phyloP scores from a whole-genome alignment of 37 sponge, comb jelly and placozoan genomes.

The Spongilla lacustris region DNA sequence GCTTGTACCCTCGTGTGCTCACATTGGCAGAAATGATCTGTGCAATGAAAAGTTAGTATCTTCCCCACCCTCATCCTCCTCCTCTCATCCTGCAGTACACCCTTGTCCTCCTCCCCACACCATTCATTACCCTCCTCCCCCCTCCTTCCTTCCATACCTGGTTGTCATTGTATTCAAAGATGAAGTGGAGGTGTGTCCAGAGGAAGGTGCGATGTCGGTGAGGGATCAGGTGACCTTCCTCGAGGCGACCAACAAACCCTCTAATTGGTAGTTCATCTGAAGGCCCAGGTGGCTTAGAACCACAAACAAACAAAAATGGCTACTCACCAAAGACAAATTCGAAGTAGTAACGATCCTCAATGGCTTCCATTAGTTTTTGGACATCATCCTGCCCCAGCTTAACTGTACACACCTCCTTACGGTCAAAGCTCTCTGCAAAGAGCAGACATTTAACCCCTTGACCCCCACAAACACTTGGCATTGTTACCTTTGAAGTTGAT shows the following conservation, averaged over 20 bases:
- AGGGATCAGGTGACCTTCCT: constrained; percentile 84
- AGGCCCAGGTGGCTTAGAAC: neutral
- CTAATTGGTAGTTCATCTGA: constrained; percentile 87
- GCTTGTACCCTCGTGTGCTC: constrained; percentile 63
- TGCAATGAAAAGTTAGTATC: neutral
- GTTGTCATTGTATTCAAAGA: constrained; percentile 78
- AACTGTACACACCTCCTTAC: constrained; percentile 68
- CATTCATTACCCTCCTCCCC: neutral
- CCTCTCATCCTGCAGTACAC: neutral
- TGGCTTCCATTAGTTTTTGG: constrained; percentile 60
- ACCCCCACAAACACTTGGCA: neutral
- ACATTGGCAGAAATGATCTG: constrained; percentile 86
- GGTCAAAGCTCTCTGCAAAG: constrained; percentile 45
- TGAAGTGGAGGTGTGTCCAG: constrained; percentile 89
- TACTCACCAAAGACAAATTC: constrained; percentile 88
- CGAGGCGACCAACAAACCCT: constrained; percentile 93
- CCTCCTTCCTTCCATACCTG: constrained; percentile 15
- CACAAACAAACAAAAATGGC: neutral
- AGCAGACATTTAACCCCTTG: neutral
- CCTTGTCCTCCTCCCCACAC: no score
- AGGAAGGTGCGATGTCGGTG: constrained; percentile 78
- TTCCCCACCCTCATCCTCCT: no score
- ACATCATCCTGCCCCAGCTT: constrained; percentile 49
- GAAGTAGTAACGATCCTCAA: constrained; percentile 95
- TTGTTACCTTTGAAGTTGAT: constrained; percentile 67